phyloP scores from a whole-genome alignment of 2,888 invertebrate genomes.

The Cepaea hortensis region DNA sequence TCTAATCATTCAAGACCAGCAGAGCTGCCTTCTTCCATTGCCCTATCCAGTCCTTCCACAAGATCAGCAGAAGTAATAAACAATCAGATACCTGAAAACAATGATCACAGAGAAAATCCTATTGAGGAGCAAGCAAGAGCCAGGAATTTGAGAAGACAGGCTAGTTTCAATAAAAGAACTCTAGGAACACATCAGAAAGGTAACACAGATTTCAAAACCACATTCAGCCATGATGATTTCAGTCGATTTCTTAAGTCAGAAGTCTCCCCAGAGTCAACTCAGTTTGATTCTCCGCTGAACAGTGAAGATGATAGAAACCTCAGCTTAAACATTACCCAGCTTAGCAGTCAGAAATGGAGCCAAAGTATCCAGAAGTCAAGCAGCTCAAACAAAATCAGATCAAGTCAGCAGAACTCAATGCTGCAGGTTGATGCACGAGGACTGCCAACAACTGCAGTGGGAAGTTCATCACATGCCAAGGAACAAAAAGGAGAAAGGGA shows the following conservation, averaged over 20 bases:
- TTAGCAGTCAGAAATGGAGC: background rate
- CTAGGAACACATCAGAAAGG: background rate
- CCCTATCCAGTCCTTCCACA: background rate
- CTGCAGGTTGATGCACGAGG: background rate
- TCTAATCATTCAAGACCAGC: slow-evolving; percentile 7
- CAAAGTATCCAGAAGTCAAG: background rate
- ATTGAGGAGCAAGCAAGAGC: slow-evolving; percentile 43
- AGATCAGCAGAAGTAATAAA: background rate
- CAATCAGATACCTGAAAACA: background rate
- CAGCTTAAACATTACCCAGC: background rate
- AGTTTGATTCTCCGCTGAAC: background rate
- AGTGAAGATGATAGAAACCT: background rate
- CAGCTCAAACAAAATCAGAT: background rate
- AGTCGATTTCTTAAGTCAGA: background rate
- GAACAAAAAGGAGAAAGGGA: background rate
- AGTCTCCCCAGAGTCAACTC: background rate
- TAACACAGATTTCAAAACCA: background rate
- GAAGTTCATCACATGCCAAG: background rate
- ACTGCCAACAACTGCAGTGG: background rate
- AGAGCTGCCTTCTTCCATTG: slow-evolving; percentile 5
- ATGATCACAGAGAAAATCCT: slow-evolving; percentile 12
- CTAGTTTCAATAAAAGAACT: slow-evolving; percentile 11
- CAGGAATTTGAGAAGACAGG: slow-evolving; percentile 34
- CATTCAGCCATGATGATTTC: background rate
- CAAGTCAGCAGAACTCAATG: slow-evolving; percentile 33